A percentile compares a stretch with the other conserved stretches of the same genome.
Evolutionary conservation across 1,140 invertebrate species (phyloP).

Genomic region (Planococcus citri): DNA sequence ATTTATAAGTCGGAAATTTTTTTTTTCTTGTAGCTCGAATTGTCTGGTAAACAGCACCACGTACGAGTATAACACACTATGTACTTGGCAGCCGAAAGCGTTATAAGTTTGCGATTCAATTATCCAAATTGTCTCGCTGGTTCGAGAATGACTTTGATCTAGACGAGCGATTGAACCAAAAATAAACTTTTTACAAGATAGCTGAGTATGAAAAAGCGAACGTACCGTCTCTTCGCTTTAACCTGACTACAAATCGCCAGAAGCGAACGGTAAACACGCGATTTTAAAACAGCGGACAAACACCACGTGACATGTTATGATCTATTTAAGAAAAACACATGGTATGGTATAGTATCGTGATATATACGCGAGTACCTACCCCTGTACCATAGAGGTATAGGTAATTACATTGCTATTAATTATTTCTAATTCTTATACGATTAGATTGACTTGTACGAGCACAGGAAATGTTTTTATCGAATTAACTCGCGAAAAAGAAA

Average conservation of each 20-base stretch:
- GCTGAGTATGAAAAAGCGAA: background rate
- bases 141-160: background rate
- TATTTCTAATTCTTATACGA: background rate
- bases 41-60: no score
- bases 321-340: constrained; percentile 4
- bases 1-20: no score
- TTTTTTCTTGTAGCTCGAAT: no score
- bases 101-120: background rate
- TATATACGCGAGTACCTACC: background rate
- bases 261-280: background rate
- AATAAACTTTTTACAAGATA: background rate
- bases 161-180: constrained; percentile 6
- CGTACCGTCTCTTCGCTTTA: background rate
- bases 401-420: background rate
- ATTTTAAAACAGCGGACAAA: constrained; percentile 7
- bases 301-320: constrained; percentile 6
- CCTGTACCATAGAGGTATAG: no score
- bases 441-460: no score
- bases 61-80: background rate
- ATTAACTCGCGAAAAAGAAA: no score
- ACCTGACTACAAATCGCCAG: constrained; percentile 5
- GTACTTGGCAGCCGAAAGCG: background rate
- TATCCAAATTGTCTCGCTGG: background rate
- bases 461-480: background rate
- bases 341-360: no score